A percentile compares a stretch with the other conserved stretches of the same genome.
These are phyloP conservation scores for Petrocephalus schoutedeni DNA, from an alignment of 2,797 vertebrate genomes.

Conservation along the genomic window DNA sequence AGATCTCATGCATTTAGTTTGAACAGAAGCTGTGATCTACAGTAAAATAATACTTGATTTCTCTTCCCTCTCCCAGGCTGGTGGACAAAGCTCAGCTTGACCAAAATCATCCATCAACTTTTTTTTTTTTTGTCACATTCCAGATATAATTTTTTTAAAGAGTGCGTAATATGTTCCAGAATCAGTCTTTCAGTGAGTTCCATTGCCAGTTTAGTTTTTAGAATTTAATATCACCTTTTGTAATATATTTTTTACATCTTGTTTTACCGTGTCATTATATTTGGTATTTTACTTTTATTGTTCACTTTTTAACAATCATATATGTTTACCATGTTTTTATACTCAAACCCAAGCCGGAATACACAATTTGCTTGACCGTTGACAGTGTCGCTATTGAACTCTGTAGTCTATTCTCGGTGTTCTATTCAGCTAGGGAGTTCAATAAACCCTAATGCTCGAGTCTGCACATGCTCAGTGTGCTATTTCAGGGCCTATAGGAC, in stretches of 20 bases:
- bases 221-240: background rate
- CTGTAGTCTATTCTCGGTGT: background rate
- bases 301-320: background rate
- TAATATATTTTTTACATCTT: background rate
- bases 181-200: background rate
- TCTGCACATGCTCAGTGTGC: background rate
- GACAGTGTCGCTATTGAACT: background rate
- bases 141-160: constrained; percentile 45
- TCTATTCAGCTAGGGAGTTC: background rate
- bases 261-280: background rate
- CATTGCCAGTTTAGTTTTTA: background rate
- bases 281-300: background rate
- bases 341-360: background rate
- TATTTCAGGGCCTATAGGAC: background rate
- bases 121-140: constrained; percentile 54
- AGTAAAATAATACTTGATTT: background rate
- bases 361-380: background rate
- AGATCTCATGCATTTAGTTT: background rate
- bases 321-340: background rate
- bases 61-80: constrained; percentile 70
- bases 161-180: constrained; percentile 29
- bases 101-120: constrained; percentile 61
- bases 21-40: background rate
- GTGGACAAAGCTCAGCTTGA: constrained; percentile 74
- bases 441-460: background rate